phyloP scores from a whole-genome alignment of 1,140 invertebrate species.

The Araneus ventricosus region DNA sequence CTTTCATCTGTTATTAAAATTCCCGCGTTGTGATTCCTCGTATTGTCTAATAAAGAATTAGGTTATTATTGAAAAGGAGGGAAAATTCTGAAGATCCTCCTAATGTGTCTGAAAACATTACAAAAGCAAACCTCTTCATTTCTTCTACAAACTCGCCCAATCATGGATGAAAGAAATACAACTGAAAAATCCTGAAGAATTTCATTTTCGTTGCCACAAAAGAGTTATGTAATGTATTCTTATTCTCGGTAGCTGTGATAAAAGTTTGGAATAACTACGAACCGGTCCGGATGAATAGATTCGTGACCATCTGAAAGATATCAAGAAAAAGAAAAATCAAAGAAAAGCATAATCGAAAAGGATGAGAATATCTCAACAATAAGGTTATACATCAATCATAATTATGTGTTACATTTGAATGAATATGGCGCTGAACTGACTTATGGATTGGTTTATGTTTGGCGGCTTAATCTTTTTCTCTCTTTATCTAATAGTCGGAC shows the following conservation, averaged over 20 bases:
- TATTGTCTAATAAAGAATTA: not conserved
- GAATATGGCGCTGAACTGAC: not conserved
- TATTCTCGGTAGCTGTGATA: not conserved
- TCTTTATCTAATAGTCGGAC: not conserved
- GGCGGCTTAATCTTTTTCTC: no score
- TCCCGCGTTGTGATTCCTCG: no score
- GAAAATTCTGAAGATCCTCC: not conserved
- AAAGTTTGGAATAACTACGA: not conserved
- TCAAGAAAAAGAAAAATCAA: not conserved
- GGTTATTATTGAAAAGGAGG: not conserved
- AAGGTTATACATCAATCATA: slow-evolving; percentile 12
- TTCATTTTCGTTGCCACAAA: not conserved
- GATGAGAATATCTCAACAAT: slow-evolving; percentile 2
- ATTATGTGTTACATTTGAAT: not conserved
- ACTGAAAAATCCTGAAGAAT: not conserved
- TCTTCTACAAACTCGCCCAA: not conserved
- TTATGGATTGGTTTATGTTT: not conserved
- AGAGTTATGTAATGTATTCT: not conserved
- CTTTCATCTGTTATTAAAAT: no score
- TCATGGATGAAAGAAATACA: not conserved
- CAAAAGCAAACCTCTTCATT: not conserved
- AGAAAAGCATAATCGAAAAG: not conserved
- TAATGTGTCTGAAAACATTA: not conserved
- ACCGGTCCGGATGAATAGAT: not conserved
- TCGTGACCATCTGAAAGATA: not conserved